Evolutionary conservation across 2,113 vertebrate genomes (phyloP).

Genomic region (Gallinago jamesoni): DNA sequence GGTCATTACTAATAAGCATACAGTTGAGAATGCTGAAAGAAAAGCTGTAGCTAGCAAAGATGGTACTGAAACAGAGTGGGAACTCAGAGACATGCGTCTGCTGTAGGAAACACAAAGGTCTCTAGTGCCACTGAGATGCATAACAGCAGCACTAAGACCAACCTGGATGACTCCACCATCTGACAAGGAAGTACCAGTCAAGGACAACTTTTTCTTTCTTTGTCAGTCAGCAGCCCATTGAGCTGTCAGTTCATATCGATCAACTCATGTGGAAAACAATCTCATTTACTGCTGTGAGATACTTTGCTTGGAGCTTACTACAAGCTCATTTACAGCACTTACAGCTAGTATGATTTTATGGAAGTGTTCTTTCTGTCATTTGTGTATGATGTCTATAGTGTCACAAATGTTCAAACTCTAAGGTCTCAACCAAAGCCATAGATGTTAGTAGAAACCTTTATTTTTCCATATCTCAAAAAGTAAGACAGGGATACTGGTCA

Average conservation of each 20-base stretch:
- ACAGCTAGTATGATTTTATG: neutral
- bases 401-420: neutral
- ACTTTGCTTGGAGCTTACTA: neutral
- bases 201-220: neutral
- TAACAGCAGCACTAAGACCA: neutral
- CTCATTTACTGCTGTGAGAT: neutral
- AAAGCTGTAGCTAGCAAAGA: neutral
- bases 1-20: neutral
- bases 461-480: neutral
- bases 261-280: neutral
- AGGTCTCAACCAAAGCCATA: neutral
- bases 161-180: neutral
- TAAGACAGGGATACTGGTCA: neutral
- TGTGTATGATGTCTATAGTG: neutral
- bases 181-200: neutral
- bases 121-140: neutral
- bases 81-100: neutral
- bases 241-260: neutral
- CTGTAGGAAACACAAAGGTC: neutral
- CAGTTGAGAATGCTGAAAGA: neutral
- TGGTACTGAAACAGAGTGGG: neutral
- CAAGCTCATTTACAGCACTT: neutral
- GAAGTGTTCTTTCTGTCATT: neutral
- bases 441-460: neutral
- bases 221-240: neutral